Conservation (phyloP, 2,113 vertebrate genomes). For the Eurypyga helias region DNA sequence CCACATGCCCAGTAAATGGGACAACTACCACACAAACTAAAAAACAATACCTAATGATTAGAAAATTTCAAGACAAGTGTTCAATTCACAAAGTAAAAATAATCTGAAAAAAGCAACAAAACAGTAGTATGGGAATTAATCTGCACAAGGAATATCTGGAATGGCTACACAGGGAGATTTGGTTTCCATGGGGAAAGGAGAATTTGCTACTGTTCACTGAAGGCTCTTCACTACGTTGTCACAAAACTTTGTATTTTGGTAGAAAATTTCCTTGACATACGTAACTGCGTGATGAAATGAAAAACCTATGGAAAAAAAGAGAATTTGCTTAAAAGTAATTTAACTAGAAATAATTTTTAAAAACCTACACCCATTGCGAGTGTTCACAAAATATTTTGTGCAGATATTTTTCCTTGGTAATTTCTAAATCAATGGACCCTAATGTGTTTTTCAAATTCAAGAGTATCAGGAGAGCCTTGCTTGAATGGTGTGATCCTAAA, state of each 20-base stretch:
- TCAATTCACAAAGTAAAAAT: not conserved
- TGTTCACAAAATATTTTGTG: not conserved
- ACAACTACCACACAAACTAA: not conserved
- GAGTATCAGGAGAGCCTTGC: conserved; percentile 19
- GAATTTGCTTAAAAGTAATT: not conserved
- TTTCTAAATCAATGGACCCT: not conserved
- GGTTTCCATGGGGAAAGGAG: not conserved
- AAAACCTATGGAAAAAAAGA: not conserved
- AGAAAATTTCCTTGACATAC: not conserved
- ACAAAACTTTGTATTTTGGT: not conserved
- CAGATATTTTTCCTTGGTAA: not conserved
- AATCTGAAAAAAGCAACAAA: not conserved
- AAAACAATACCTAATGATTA: not conserved
- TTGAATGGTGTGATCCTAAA: conserved; percentile 16
- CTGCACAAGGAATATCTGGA: not conserved
- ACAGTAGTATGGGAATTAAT: not conserved
- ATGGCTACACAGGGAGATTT: not conserved
- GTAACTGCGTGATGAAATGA: conserved; percentile 2
- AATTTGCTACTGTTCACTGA: not conserved
- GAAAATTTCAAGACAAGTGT: not conserved
- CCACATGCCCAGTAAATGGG: not conserved
- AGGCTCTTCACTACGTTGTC: not conserved
- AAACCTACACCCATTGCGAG: not conserved
- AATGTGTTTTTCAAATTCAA: conserved; percentile 26
- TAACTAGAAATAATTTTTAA: conserved; percentile 1